A percentile compares a stretch with the other conserved stretches of the same genome.
These are phyloP conservation scores for Chelon labrosus DNA, from an alignment of 2,797 vertebrate genomes.

Conservation along the genomic window DNA sequence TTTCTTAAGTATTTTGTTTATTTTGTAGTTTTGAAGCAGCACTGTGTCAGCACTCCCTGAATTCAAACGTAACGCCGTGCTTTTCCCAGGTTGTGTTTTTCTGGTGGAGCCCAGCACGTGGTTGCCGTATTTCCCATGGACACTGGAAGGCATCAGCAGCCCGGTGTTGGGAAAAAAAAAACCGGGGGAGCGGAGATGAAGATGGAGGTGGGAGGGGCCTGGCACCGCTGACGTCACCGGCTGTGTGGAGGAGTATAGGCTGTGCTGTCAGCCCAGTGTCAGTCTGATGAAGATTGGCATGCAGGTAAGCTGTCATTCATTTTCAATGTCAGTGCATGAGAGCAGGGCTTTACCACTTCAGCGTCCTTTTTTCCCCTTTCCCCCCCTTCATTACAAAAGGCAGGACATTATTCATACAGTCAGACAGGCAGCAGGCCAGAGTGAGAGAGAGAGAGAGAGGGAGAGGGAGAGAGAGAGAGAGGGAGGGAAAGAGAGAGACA, in stretches of 20 bases:
- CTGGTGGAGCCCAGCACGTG: conserved; percentile 2
- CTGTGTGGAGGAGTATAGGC: conserved; percentile 94
- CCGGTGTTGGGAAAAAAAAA: conserved; percentile 56
- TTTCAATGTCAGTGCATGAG: conserved; percentile 93
- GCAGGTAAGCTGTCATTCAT: conserved; percentile 99
- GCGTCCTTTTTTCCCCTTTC: conserved; percentile 80
- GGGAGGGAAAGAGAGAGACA: conserved; percentile 27
- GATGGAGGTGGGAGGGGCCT: conserved; percentile 84
- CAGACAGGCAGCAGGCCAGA: conserved; percentile 86
- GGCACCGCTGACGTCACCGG: conserved; percentile 84
- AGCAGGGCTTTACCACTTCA: conserved; percentile 82
- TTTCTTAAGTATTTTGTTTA: too few relatives aligned
- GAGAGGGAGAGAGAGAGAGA: conserved; percentile 46
- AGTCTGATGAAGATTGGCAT: conserved; percentile 99
- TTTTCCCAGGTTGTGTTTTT: neutral
- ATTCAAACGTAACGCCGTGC: neutral
- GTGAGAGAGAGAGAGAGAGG: conserved; percentile 71
- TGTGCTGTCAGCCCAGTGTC: conserved; percentile 98
- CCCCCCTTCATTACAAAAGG: conserved; percentile 90
- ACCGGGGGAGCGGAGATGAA: conserved; percentile 61
- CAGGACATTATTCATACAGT: conserved; percentile 94
- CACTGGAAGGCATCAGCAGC: conserved; percentile 77
- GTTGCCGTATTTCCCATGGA: conserved; percentile 76
- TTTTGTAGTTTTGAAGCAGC: too few relatives aligned
- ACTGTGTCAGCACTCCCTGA: neutral